Conservation (phyloP, 2,797 vertebrate species). For the Darevskia nairensis region DNA sequence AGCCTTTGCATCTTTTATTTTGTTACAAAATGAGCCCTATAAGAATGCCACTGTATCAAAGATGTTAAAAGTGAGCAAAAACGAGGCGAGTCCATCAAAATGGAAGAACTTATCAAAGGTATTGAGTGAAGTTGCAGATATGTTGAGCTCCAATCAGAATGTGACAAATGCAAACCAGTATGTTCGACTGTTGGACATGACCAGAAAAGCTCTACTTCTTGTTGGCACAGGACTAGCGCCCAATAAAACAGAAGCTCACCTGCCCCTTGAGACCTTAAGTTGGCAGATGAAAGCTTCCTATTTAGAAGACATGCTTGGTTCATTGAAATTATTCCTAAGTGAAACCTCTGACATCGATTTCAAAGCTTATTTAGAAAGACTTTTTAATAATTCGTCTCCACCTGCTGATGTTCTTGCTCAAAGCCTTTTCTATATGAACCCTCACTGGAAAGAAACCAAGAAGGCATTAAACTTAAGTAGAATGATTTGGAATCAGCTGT, state of each 20-base stretch:
- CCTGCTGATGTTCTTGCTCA: background rate
- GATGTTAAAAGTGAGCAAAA: constrained; percentile 38
- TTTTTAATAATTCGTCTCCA: background rate
- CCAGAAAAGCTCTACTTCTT: constrained; percentile 25
- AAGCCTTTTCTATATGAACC: constrained; percentile 14
- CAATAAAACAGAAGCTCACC: constrained; percentile 8
- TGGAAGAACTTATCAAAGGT: constrained; percentile 20
- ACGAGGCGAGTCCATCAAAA: background rate
- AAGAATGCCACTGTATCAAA: background rate
- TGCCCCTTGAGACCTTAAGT: constrained; percentile 20
- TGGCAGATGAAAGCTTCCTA: constrained; percentile 7
- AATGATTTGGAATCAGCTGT: background rate
- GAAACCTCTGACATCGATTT: constrained; percentile 28
- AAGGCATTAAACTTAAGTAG: background rate
- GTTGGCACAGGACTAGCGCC: background rate
- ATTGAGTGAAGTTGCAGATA: constrained; percentile 1
- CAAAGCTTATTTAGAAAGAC: constrained; percentile 16
- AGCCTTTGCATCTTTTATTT: background rate
- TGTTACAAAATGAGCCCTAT: constrained; percentile 11
- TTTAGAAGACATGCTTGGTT: constrained; percentile 13
- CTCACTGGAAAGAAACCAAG: constrained; percentile 1
- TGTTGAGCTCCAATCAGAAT: constrained; percentile 2
- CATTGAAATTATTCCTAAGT: constrained; percentile 13
- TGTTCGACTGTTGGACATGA: constrained; percentile 19
- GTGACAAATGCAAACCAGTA: constrained; percentile 17